phyloP scores from a whole-genome alignment of 2,797 vertebrate genomes.

The Ctenosaura bakeri region DNA sequence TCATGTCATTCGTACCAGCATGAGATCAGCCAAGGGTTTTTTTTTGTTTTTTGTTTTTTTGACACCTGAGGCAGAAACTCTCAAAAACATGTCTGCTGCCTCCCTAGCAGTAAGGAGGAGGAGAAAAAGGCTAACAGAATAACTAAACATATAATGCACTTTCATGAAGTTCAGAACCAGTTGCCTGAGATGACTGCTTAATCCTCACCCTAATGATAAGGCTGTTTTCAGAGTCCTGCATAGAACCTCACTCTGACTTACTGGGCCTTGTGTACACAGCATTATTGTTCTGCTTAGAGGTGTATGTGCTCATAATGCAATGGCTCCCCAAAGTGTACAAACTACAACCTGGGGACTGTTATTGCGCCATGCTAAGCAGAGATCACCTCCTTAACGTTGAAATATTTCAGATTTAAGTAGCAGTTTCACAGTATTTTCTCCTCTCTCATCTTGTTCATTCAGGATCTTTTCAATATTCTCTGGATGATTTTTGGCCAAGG shows the following conservation, averaged over 20 bases:
- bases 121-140: neutral
- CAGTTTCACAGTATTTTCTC: conserved; percentile 65
- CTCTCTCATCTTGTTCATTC: conserved; percentile 45
- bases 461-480: conserved; percentile 73
- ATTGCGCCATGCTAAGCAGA: conserved; percentile 72
- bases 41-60: too few relatives aligned
- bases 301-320: conserved; percentile 62
- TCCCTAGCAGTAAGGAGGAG: neutral
- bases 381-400: conserved; percentile 72
- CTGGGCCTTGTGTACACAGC: conserved; percentile 68
- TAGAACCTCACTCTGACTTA: conserved; percentile 61
- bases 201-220: neutral
- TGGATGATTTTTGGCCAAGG: conserved; percentile 73
- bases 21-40: too few relatives aligned
- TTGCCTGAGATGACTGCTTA: too few relatives aligned
- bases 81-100: neutral
- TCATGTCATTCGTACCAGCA: neutral
- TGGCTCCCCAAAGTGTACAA: conserved; percentile 73
- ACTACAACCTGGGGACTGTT: conserved; percentile 72
- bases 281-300: conserved; percentile 73
- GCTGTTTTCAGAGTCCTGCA: too few relatives aligned
- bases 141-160: neutral
- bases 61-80: too few relatives aligned
- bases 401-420: conserved; percentile 70
- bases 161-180: neutral